Conservation (phyloP, 2,797 vertebrate species). For the Eidolon dupreanum region DNA sequence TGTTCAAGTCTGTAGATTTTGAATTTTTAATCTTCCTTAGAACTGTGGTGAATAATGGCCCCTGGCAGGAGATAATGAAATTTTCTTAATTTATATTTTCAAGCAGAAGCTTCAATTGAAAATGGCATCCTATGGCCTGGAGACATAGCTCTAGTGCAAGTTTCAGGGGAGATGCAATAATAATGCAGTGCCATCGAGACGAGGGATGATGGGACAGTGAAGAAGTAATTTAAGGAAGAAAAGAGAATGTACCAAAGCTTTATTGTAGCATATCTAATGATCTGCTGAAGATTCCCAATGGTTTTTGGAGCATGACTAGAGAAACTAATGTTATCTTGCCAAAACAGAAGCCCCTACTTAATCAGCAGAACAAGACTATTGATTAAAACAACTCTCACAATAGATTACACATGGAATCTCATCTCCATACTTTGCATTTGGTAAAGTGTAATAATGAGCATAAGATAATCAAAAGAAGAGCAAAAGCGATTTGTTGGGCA, state of each 20-base stretch:
- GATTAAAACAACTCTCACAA: constrained; percentile 91
- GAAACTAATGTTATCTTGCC: constrained; percentile 93
- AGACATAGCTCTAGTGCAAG: constrained; percentile 85
- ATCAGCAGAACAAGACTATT: constrained; percentile 94
- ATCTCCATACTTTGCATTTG: constrained; percentile 85
- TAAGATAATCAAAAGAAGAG: constrained; percentile 83
- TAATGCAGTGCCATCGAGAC: constrained; percentile 86
- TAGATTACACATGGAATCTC: constrained; percentile 90
- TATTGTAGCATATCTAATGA: constrained; percentile 94
- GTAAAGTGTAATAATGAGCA: constrained; percentile 85
- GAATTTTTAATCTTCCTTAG: constrained; percentile 89
- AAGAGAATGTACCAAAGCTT: constrained; percentile 87
- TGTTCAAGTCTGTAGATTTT: constrained; percentile 86
- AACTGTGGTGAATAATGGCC: constrained; percentile 90
- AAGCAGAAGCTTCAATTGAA: constrained; percentile 88
- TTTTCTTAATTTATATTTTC: constrained; percentile 93
- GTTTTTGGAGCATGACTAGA: constrained; percentile 91
- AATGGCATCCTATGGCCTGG: constrained; percentile 87
- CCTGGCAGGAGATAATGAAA: constrained; percentile 91
- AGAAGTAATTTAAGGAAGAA: constrained; percentile 90
- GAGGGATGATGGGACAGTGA: constrained; percentile 87
- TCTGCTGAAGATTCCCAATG: constrained; percentile 91
- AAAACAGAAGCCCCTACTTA: constrained; percentile 91
- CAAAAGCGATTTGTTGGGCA: constrained; percentile 83
- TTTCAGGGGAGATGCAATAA: constrained; percentile 88